Evolutionary conservation across 2,888 invertebrate species (phyloP).

Genomic region (Zhengitettix transpicula): DNA sequence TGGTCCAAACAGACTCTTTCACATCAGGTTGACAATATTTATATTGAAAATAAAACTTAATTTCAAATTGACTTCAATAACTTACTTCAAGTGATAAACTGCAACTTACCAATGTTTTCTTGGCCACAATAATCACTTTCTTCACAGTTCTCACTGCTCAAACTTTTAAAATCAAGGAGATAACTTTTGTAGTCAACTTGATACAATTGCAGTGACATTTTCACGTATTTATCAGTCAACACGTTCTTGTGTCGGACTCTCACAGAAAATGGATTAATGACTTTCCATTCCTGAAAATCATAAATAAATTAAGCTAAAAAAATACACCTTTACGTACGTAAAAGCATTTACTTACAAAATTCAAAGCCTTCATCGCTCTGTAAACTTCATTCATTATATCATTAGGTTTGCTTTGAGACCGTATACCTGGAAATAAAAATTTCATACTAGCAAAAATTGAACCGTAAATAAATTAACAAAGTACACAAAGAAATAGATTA

Average conservation of each 20-base stretch:
- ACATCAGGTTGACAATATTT: too few species aligned
- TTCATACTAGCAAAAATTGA: not conserved
- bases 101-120: too few species aligned
- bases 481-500: not conserved
- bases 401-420: conserved; percentile 96
- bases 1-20: too few species aligned
- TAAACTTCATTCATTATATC: conserved; percentile 99
- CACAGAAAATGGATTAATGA: conserved; percentile 84
- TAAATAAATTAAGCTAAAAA: conserved; percentile 1
- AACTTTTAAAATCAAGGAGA: conserved; percentile 91
- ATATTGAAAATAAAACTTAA: too few species aligned
- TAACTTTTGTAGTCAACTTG: conserved; percentile 98
- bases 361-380: conserved; percentile 94
- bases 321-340: not conserved
- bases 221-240: conserved; percentile 68
- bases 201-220: conserved; percentile 97
- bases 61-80: too few species aligned
- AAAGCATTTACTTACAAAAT: conserved; percentile 46
- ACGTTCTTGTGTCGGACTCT: conserved; percentile 82
- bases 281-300: conserved; percentile 76
- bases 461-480: not conserved
- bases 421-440: conserved; percentile 37
- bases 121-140: conserved; percentile 33
- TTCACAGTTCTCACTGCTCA: conserved; percentile 48
- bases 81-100: too few species aligned